phyloP scores from a whole-genome alignment of 2,797 vertebrate genomes.

The Phataginus tetradactyla region DNA sequence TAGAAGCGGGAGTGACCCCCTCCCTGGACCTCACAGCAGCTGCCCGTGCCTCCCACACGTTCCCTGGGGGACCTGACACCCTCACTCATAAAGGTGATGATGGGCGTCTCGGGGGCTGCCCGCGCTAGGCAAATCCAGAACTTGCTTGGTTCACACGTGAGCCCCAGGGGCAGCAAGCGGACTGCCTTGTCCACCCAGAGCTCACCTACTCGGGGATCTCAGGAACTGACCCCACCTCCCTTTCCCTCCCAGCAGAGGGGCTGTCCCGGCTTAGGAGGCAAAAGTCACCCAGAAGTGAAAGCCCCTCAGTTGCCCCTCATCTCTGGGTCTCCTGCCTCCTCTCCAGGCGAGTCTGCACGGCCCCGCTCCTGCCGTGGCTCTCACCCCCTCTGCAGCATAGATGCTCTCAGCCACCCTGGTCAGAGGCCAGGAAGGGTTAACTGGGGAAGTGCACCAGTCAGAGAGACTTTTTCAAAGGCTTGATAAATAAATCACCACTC shows the following conservation, averaged over 20 bases:
- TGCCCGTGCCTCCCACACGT: background rate
- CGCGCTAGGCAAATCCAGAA: background rate
- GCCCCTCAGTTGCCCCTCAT: background rate
- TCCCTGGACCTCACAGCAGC: background rate
- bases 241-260: background rate
- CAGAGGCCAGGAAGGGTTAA: constrained; percentile 66
- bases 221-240: background rate
- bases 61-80: fast-evolving
- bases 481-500: constrained; percentile 86
- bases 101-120: background rate
- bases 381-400: background rate
- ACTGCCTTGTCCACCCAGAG: background rate
- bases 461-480: constrained; percentile 80
- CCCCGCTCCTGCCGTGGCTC: background rate
- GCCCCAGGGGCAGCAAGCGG: background rate
- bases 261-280: background rate
- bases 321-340: background rate
- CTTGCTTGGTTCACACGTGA: too few relatives aligned
- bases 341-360: background rate
- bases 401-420: fast-evolving
- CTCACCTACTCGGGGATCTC: too few relatives aligned
- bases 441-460: constrained; percentile 7
- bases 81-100: background rate
- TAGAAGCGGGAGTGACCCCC: fast-evolving
- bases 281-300: background rate